A percentile compares a stretch with the other conserved stretches of the same genome.
phyloP scores from a whole-genome alignment of 2,797 vertebrate genomes.

The Neosilurus hyrtlii region DNA sequence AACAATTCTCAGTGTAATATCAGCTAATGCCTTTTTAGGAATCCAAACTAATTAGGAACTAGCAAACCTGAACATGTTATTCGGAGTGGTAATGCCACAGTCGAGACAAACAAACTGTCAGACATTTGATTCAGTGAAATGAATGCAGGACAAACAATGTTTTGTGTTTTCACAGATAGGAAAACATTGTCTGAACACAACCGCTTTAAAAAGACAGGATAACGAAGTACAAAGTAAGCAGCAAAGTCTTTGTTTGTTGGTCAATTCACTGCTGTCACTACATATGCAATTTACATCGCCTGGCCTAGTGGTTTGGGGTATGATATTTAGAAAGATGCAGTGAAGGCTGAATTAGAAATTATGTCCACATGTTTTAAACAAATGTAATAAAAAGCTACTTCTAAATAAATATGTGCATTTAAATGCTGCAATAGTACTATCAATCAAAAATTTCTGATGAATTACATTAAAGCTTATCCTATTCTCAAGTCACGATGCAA shows the following conservation, averaged over 20 bases:
- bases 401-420: background rate
- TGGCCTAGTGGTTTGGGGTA: background rate
- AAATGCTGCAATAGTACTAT: background rate
- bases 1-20: background rate
- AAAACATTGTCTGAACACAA: conserved; percentile 43
- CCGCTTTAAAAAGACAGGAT: conserved; percentile 43
- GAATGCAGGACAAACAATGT: conserved; percentile 47
- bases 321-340: background rate
- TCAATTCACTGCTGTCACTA: conserved; percentile 15
- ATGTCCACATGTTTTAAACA: background rate
- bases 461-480: conserved; percentile 55
- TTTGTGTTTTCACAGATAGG: conserved; percentile 41
- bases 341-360: background rate
- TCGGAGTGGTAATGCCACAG: conserved; percentile 17
- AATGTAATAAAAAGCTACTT: background rate
- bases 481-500: conserved; percentile 49
- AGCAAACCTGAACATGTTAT: background rate
- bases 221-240: conserved; percentile 43
- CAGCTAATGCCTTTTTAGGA: background rate
- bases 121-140: conserved; percentile 51
- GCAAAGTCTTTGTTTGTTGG: conserved; percentile 32
- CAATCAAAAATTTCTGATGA: background rate
- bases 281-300: background rate
- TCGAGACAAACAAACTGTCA: conserved; percentile 40
- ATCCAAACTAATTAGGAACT: background rate